Conservation (phyloP, 53 echinoderm and acorn worm species). For the Echinometra lucunter region DNA sequence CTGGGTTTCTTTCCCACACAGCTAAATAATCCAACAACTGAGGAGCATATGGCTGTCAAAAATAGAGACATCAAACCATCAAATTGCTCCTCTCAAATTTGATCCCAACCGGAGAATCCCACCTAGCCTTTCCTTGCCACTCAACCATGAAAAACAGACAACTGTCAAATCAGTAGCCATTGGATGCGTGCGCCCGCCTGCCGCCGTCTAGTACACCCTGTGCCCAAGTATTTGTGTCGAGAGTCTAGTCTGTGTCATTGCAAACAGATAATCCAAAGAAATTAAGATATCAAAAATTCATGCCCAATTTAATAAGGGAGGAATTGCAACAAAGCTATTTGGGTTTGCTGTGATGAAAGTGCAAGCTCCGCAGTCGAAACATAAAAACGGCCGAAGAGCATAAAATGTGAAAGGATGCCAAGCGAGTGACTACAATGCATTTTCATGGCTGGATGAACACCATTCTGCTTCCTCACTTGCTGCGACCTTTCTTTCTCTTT, state of each 20-base stretch:
- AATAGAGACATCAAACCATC: conserved; percentile 35
- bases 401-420: not conserved
- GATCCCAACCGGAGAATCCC: conserved; percentile 24
- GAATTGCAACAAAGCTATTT: not conserved
- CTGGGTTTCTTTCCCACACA: conserved; percentile 28
- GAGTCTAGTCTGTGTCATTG: not conserved
- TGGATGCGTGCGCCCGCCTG: not conserved
- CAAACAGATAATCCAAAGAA: conserved; percentile 49
- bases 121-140: not conserved
- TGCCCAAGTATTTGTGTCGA: not conserved
- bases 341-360: conserved; percentile 33
- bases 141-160: conserved; percentile 7
- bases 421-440: conserved; percentile 14
- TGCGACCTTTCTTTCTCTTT: not conserved
- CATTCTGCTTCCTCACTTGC: not conserved
- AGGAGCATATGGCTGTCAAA: conserved; percentile 28
- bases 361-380: not conserved
- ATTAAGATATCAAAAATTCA: conserved; percentile 55
- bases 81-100: conserved; percentile 30
- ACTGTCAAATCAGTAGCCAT: not conserved
- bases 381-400: not conserved
- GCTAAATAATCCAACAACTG: conserved; percentile 39
- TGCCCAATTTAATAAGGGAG: conserved; percentile 55
- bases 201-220: not conserved
- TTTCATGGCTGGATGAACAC: conserved; percentile 39